phyloP scores from a whole-genome alignment of 2,113 vertebrate species.

The Tetrao urogallus region DNA sequence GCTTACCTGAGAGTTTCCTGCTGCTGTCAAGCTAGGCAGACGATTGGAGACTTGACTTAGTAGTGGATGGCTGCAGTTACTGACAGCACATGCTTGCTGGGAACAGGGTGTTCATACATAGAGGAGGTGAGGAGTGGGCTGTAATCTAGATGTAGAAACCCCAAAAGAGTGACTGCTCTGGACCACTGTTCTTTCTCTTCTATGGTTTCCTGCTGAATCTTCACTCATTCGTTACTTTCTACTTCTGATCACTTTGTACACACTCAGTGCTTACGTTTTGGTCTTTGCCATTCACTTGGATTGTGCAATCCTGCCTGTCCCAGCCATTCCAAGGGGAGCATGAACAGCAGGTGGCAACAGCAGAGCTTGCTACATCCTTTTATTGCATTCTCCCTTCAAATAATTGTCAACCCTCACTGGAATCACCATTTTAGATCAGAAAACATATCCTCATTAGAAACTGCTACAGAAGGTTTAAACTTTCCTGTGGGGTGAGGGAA shows the following conservation, averaged over 20 bases:
- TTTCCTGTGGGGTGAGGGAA: background rate
- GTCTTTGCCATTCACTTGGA: background rate
- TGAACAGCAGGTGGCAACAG: slow-evolving; percentile 43
- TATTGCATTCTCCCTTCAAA: background rate
- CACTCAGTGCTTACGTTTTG: background rate
- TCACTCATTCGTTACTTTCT: background rate
- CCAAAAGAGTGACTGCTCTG: background rate
- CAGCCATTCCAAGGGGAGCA: background rate
- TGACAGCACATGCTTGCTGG: background rate
- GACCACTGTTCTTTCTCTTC: background rate
- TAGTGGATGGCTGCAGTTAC: background rate
- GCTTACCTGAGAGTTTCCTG: background rate
- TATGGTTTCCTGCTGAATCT: background rate
- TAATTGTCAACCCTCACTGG: background rate
- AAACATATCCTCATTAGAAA: background rate
- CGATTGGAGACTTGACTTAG: background rate
- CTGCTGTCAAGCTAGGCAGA: background rate
- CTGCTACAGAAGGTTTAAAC: background rate
- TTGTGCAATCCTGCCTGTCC: background rate
- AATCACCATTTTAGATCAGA: background rate
- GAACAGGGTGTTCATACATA: background rate
- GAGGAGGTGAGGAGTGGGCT: background rate
- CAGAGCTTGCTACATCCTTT: background rate
- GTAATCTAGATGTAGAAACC: background rate
- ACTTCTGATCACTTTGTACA: background rate